phyloP scores from a whole-genome alignment of 2,797 vertebrate genomes.

The Enteromius anoplus region DNA sequence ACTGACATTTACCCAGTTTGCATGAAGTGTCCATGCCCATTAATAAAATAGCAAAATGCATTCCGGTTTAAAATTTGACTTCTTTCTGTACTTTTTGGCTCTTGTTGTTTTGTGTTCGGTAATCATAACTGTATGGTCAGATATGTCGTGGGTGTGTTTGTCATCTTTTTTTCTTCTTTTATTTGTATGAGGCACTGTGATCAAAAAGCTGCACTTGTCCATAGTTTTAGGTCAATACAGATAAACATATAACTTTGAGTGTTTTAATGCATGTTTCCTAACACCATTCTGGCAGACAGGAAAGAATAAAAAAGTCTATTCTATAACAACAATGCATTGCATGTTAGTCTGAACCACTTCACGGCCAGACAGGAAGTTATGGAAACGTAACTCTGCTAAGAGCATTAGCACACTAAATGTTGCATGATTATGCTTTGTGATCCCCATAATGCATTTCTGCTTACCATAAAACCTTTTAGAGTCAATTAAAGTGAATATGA shows the following conservation, averaged over 20 bases:
- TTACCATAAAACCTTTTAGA: conserved; percentile 18
- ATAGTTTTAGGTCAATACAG: background rate
- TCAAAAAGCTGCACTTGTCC: background rate
- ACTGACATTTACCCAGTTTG: background rate
- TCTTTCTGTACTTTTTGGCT: background rate
- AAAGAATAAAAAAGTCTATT: background rate
- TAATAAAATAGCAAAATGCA: background rate
- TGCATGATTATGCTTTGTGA: background rate
- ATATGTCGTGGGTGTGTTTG: background rate
- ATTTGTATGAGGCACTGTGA: background rate
- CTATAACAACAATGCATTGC: background rate
- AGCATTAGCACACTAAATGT: background rate
- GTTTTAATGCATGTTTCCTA: background rate
- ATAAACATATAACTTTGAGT: background rate
- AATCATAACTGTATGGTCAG: background rate
- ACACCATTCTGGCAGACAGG: background rate
- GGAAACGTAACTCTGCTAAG: background rate
- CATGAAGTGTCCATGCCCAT: conserved; percentile 5
- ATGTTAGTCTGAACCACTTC: background rate
- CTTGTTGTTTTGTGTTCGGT: background rate
- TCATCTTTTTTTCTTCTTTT: too few relatives aligned
- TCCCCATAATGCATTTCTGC: background rate
- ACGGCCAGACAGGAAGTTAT: background rate
- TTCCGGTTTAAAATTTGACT: background rate
- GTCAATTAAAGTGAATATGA: conserved; percentile 10